These are phyloP conservation scores for Spinus pinus DNA, from an alignment of 2,797 vertebrate species.

Conservation along the genomic window DNA sequence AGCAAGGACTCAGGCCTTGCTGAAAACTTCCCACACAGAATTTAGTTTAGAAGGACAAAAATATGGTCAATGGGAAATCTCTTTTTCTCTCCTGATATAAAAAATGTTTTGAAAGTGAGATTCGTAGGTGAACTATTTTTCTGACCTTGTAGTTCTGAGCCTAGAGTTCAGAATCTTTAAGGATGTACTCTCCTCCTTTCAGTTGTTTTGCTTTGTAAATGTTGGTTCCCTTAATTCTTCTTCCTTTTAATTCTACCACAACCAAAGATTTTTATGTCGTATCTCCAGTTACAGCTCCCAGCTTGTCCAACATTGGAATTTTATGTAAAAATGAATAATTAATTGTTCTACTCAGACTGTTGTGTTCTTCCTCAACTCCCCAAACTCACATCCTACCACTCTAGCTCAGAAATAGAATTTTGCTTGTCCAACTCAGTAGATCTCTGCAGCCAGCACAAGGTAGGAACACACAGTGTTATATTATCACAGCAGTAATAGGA, in stretches of 20 bases:
- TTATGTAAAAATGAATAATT: background rate
- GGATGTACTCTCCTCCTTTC: background rate
- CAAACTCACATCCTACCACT: background rate
- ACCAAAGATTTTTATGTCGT: background rate
- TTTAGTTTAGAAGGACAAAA: background rate
- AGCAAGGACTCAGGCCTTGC: background rate
- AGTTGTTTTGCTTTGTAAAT: background rate
- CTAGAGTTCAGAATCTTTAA: background rate
- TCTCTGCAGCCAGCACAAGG: background rate
- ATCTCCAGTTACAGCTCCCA: background rate
- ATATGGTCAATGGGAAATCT: background rate
- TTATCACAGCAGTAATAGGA: background rate
- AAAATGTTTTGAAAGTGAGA: background rate
- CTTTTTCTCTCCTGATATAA: background rate
- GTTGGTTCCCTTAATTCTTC: background rate
- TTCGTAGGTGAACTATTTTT: background rate
- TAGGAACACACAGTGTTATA: background rate
- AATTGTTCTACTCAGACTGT: background rate
- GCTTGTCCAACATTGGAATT: background rate
- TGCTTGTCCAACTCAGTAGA: background rate
- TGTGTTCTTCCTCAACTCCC: background rate
- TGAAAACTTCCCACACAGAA: background rate
- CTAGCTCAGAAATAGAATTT: background rate
- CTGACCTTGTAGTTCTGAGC: background rate
- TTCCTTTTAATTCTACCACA: background rate